A percentile compares a stretch with the other conserved stretches of the same genome.
phyloP scores from a whole-genome alignment of 2,888 invertebrate species.

The Ferdinandea cuprea region DNA sequence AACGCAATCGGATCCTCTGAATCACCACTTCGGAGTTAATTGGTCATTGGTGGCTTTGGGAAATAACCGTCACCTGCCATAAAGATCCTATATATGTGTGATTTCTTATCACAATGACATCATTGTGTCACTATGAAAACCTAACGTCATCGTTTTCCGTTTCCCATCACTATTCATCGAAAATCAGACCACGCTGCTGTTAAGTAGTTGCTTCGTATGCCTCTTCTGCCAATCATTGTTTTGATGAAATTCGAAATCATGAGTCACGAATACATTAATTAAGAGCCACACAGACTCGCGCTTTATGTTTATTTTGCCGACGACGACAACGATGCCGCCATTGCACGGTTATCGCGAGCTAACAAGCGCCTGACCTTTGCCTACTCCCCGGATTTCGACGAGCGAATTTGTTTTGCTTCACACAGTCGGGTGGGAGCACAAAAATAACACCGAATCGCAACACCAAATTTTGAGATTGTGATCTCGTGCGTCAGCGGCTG shows the following conservation, averaged over 20 bases:
- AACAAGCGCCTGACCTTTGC: slow-evolving; percentile 46
- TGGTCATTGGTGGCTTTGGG: slow-evolving; percentile 15
- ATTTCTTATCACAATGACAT: slow-evolving; percentile 48
- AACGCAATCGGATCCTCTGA: slow-evolving; percentile 20
- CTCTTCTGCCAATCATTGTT: slow-evolving; percentile 39
- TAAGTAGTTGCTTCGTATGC: not conserved
- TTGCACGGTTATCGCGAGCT: slow-evolving; percentile 43
- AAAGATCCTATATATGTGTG: not conserved
- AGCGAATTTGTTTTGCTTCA: slow-evolving; percentile 48
- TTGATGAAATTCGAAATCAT: slow-evolving; percentile 27
- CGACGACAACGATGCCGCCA: too few species aligned
- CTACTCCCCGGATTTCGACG: slow-evolving; percentile 28
- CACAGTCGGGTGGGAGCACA: slow-evolving; percentile 17
- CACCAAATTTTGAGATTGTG: slow-evolving; percentile 27
- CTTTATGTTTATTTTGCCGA: slow-evolving; percentile 21
- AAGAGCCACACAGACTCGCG: slow-evolving; percentile 38
- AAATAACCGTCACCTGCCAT: slow-evolving; percentile 31
- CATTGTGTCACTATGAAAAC: not conserved
- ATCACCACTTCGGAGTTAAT: slow-evolving; percentile 20
- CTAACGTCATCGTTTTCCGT: slow-evolving; percentile 25
- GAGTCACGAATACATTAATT: slow-evolving; percentile 51
- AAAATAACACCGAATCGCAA: not conserved
- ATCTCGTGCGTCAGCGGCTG: slow-evolving; percentile 70
- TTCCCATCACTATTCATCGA: slow-evolving; percentile 34
- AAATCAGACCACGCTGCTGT: not conserved